Evolutionary conservation across 2,888 invertebrate genomes (phyloP), one percentile per base, ranked within the genome.

Genomic region (Magallana nippona): DNA sequence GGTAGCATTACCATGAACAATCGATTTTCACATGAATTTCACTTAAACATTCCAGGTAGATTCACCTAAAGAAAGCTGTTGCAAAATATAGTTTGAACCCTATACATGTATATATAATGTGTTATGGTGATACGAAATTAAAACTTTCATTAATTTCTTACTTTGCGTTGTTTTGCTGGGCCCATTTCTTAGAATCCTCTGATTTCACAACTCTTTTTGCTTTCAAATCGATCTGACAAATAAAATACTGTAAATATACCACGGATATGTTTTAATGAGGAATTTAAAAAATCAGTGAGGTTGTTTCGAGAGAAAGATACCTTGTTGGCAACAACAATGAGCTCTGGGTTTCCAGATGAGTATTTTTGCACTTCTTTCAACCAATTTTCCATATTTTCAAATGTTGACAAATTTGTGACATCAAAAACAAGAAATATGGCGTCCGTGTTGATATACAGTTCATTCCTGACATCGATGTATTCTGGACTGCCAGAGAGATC

Each of bases 381-480:
- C 94, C 94, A 94, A 2, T 87, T 85, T 56, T 93, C 93, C 32
- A 93, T 86, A 78, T 87, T 89, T 44, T 93, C 92, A 87, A 93
- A 94, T 8, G 93, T 92, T 10, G 91, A 87, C 55, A 86, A 86
- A 84, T 90, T 92, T 1, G 93, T 93, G 86, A 94, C 91, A 86
- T 94, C 93, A 90, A 89, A 94, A 13, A 91, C 91, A 3, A 94
- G 83, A 82, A 94, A 93, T 13, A 93, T 90, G 32, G 92, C 93
- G 85, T 94, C 93, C 10, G 92, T 91, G 62, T 90, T 90, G 10
- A 89, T 87, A 86, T 94, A 94, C 10, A 94, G 89, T 82, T 94
- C 93, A 87, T 93, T 94, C 71, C 94, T 83, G 8, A 93, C 93
- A 79, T 94, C 93, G 32, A 92, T 86, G 84, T 93, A 94, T 71